Percentiles rank a stretch among this genome's conserved stretches.
These are phyloP conservation scores for Idaea biselata DNA, from an alignment of 2,888 invertebrate genomes.

Conservation along the genomic window DNA sequence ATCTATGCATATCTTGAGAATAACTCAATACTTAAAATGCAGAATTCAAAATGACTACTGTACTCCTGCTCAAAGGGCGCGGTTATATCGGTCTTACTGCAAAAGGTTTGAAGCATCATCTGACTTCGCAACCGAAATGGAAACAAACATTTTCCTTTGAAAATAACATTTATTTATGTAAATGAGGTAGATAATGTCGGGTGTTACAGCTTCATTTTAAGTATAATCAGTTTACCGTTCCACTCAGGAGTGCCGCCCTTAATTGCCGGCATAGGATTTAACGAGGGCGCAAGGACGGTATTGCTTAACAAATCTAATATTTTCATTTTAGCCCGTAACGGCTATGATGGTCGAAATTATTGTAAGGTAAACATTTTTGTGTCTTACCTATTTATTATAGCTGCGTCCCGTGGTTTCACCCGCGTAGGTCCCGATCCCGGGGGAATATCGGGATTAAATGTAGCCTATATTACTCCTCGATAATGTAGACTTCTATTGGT, in stretches of 20 bases:
- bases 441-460: too few species aligned
- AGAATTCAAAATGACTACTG: too few species aligned
- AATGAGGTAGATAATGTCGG: constrained; percentile 56
- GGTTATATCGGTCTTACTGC: constrained; percentile 3
- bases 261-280: constrained; percentile 66
- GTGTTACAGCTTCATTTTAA: constrained; percentile 66
- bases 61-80: not conserved
- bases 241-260: constrained; percentile 48
- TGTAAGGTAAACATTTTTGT: not conserved
- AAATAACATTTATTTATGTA: constrained; percentile 64
- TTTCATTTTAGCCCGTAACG: constrained; percentile 9
- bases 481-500: not conserved
- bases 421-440: too few species aligned
- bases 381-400: too few species aligned
- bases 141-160: constrained; percentile 49
- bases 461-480: too few species aligned
- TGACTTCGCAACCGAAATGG: constrained; percentile 36
- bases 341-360: not conserved
- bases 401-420: too few species aligned
- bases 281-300: constrained; percentile 54
- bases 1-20: too few species aligned
- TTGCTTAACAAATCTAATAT: constrained; percentile 53
- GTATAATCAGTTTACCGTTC: constrained; percentile 62
- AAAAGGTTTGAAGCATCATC: constrained; percentile 28
- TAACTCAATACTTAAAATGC: too few species aligned